phyloP scores from a whole-genome alignment of 2,113 vertebrate species.

The Herpetotheres cachinnans region DNA sequence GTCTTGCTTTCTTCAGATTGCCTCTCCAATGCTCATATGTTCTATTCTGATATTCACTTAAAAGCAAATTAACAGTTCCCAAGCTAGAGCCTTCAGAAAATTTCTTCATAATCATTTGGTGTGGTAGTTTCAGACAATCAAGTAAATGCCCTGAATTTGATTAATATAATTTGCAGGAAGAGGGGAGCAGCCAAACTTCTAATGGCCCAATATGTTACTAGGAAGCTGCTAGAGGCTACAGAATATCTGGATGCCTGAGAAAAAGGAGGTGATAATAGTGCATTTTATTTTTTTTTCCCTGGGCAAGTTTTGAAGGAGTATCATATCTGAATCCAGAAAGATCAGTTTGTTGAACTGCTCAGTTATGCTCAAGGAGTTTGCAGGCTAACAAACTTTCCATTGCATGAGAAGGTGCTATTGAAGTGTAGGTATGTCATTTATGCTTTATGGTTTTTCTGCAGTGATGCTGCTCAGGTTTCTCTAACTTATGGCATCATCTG shows the following conservation, averaged over 20 bases:
- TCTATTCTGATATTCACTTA: not conserved
- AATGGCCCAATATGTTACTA: not conserved
- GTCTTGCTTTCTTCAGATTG: not conserved
- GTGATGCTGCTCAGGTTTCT: not conserved
- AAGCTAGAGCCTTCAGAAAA: not conserved
- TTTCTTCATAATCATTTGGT: not conserved
- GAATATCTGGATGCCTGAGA: not conserved
- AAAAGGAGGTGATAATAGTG: accelerated
- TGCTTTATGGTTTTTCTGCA: not conserved
- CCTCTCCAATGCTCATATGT: not conserved
- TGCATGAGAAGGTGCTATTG: not conserved
- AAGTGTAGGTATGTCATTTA: not conserved
- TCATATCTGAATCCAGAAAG: not conserved
- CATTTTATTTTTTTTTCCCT: no score
- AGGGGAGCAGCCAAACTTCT: not conserved
- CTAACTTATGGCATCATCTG: not conserved
- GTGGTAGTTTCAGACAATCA: not conserved
- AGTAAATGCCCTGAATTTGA: not conserved
- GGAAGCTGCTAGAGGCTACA: not conserved
- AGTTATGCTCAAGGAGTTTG: not conserved
- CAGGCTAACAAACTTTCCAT: not conserved
- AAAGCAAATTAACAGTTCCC: not conserved
- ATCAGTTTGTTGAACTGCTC: not conserved
- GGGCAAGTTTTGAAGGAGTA: not conserved
- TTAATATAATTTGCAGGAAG: not conserved